Evolutionary conservation across 2,113 vertebrate species (phyloP), one percentile per base, ranked within the genome.

Genomic region (Ornithorhynchus anatinus): DNA sequence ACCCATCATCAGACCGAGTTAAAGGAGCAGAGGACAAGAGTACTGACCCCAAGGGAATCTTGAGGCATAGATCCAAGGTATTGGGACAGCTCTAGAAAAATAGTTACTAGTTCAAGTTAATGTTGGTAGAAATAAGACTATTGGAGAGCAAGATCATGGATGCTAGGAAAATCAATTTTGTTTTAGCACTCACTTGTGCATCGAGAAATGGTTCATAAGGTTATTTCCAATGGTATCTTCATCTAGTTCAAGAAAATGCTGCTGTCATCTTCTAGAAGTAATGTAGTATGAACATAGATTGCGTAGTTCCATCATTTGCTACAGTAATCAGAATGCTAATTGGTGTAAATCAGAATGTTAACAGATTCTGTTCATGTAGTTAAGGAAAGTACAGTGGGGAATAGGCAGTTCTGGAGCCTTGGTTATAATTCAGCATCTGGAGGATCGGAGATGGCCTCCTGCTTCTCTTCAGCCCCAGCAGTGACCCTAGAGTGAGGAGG

Each of bases 321-420:
- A 61, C 43, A n/a, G 25, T 75, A 72, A 52, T 81, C 54, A 63
- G 56, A 79, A 81, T 85, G 69, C 73, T 80, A 85, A 85, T 58
- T 67, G 44, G 77, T 84, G 67, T 53, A 67, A 81, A 84, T 75
- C 36, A 81, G 66, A 72, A 69, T 45, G 53, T 35, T 75, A 70
- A 70, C 63, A 54, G 66, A 38, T 60, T 50, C 76, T 47, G 61
- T 64, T 60, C 62, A 56, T 50, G n/a, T 67, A 64, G 29, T 63
- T 48, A 67, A 73, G 57, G 64, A 66, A 32, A 53, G 44, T 51
- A 61, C 19, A 57, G 17, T 42, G 62, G 32, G 43, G 72, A 22
- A 42, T n/a, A 23, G 67, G 60, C 35, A 2, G 8, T 29, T 27
- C 22, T 50, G 31, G 14, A 50, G 25, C 31, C 31, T 10, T 27